Percentiles rank a stretch among this genome's conserved stretches.
These are phyloP conservation scores for Sminthurinus aureus DNA, from an alignment of 2,888 invertebrate species.

Conservation along the genomic window DNA sequence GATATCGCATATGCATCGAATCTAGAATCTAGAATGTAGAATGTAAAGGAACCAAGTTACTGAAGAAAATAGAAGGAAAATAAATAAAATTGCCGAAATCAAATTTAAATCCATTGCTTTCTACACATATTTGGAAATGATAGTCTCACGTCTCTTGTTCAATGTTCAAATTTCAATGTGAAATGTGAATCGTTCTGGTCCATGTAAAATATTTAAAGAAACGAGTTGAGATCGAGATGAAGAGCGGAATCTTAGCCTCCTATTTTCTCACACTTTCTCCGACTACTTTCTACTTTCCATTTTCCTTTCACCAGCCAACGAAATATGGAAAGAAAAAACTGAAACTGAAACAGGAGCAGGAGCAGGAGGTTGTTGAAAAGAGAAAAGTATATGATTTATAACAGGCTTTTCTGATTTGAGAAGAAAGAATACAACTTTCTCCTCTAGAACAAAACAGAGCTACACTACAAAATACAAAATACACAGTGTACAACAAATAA, in stretches of 20 bases:
- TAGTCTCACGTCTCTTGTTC: background rate
- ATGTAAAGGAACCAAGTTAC: too few species aligned
- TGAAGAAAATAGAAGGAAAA: background rate
- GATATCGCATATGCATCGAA: too few species aligned
- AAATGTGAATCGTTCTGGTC: too few species aligned
- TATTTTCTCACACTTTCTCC: too few species aligned
- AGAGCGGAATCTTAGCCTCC: background rate
- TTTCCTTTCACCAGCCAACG: too few species aligned
- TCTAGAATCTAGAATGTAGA: too few species aligned
- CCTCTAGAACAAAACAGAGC: too few species aligned
- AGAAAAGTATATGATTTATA: conserved; percentile 20
- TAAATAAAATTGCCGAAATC: conserved; percentile 15
- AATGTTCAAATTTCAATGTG: too few species aligned
- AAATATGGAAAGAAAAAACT: background rate
- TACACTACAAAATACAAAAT: too few species aligned
- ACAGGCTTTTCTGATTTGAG: conserved; percentile 1
- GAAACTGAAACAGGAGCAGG: background rate
- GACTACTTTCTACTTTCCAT: too few species aligned
- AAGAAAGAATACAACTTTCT: background rate
- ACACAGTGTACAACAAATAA: background rate
- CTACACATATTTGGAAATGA: background rate
- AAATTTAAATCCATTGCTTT: conserved; percentile 17
- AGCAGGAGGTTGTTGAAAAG: background rate
- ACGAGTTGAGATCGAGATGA: background rate
- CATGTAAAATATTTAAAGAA: background rate